Evolutionary conservation across 2,797 vertebrate genomes (phyloP), one percentile per base, ranked within the genome.

Genomic region (Lophius americanus): DNA sequence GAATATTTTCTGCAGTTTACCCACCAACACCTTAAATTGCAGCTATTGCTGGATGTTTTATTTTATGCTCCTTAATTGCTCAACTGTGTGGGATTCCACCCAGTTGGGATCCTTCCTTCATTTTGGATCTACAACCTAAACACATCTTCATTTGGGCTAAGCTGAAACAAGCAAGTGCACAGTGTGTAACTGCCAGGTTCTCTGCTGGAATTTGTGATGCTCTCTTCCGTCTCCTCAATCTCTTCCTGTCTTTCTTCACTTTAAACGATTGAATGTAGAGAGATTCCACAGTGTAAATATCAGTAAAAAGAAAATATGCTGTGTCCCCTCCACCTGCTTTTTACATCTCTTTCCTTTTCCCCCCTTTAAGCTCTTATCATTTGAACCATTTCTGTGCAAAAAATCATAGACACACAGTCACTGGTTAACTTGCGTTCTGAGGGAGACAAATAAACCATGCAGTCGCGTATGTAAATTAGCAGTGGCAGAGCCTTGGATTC

Each of bases 391-490:
- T 57, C 65, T 61, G 60, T 39, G 76, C 39, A 3, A 75, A 60
- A 62, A 83, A 75, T 50, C 75, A 70, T 48, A 83, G 59, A 76
- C 47, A 23, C 48, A n/a, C 70, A 66, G 64, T 57, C 68, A 59
- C 56, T 77, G 53, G 47, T 76, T 58, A 51, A 49, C 62, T 80
- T 9, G 1, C 36, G 6, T 61, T 71, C 64, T 39, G 47, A 73
- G 60, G 53, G 51, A 63, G 71, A 81, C 63, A 39, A 9, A 6
- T 14, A 79, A 77, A 68, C 57, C 69, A 23, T 7, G 60, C 67
- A 68, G 59, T 53, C 57, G n/a, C 69, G 67, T 73, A 56, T 79
- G 80, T 62, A 73, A 71, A 82, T 81, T 76, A 82, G 68, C 73
- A 7, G 54, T 51, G 60, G 67, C 73, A 72, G 35, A 44, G 23